Percentiles rank a stretch among this genome's conserved stretches.
phyloP scores from a whole-genome alignment of 2,113 vertebrate species.

The Barbus barbus region DNA sequence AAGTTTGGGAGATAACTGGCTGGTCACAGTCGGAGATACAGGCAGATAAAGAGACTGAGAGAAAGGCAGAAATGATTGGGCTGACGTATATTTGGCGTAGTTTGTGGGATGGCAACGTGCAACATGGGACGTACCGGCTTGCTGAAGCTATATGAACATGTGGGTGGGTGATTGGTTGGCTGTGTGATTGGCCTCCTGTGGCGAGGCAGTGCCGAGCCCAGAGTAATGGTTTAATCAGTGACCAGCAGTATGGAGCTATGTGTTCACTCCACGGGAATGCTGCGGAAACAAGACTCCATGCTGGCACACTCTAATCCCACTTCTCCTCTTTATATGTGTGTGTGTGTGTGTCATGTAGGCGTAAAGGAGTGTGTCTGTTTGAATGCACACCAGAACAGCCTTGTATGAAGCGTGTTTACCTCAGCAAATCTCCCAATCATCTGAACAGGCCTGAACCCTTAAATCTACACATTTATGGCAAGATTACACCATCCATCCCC shows the following conservation, averaged over 20 bases:
- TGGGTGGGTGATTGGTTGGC: conserved; percentile 38
- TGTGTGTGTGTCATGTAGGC: neutral
- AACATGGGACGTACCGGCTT: conserved; percentile 15
- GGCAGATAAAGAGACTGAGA: conserved; percentile 34
- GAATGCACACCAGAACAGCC: neutral
- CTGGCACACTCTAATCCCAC: conserved; percentile 66
- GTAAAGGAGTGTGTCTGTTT: conserved; percentile 25
- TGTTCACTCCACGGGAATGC: conserved; percentile 69
- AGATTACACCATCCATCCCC: neutral
- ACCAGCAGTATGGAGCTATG: conserved; percentile 70
- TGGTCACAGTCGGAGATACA: conserved; percentile 39
- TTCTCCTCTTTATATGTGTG: neutral
- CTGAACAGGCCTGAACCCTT: conserved; percentile 16
- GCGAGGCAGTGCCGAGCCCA: conserved; percentile 44
- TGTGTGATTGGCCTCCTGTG: conserved; percentile 50
- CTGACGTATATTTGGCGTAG: neutral
- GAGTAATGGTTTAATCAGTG: conserved; percentile 68
- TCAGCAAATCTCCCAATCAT: conserved; percentile 6
- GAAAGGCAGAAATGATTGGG: conserved; percentile 36
- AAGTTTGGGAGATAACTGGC: conserved; percentile 5
- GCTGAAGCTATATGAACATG: conserved; percentile 37
- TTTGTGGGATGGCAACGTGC: conserved; percentile 29
- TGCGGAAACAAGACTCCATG: conserved; percentile 69
- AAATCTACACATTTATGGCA: neutral
- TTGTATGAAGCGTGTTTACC: neutral